phyloP scores from a whole-genome alignment of 2,797 vertebrate species.

The Eulemur mongoz region DNA sequence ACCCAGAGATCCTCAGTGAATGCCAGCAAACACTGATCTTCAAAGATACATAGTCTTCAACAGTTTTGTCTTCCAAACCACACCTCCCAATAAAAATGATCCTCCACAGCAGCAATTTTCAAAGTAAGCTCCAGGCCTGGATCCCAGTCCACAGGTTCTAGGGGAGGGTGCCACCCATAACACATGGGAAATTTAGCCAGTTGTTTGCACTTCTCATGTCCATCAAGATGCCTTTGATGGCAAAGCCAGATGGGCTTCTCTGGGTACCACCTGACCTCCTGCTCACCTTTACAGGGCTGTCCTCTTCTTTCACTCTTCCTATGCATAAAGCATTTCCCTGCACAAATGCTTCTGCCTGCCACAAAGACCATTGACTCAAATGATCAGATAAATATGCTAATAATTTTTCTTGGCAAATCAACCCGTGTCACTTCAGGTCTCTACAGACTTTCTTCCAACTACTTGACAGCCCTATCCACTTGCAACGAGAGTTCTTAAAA shows the following conservation, averaged over 20 bases:
- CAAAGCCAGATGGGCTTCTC: slow-evolving; percentile 30
- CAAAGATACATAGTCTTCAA: slow-evolving; percentile 44
- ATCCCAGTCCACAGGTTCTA: background rate
- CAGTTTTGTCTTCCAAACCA: slow-evolving; percentile 54
- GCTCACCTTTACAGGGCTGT: background rate
- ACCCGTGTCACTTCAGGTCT: slow-evolving; percentile 53
- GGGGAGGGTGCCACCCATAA: background rate
- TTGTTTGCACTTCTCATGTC: background rate
- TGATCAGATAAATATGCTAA: slow-evolving; percentile 34
- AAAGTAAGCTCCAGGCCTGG: slow-evolving; percentile 47
- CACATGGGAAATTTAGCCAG: background rate
- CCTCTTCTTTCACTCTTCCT: background rate
- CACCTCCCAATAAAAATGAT: slow-evolving; percentile 65
- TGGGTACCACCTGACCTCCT: background rate
- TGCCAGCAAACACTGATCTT: slow-evolving; percentile 50
- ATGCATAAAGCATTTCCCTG: background rate
- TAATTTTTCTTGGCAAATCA: slow-evolving; percentile 55
- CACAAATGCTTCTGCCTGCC: slow-evolving; percentile 1
- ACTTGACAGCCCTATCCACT: slow-evolving; percentile 54
- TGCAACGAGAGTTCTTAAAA: slow-evolving; percentile 64
- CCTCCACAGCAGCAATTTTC: slow-evolving; percentile 16
- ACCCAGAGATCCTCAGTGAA: background rate
- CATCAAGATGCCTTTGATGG: slow-evolving; percentile 44
- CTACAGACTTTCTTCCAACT: slow-evolving; percentile 49
- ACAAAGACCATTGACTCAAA: slow-evolving; percentile 10